Percentiles rank a stretch among this genome's conserved stretches.
Conservation (phyloP, 1,140 invertebrate genomes). For the Magallana gigas region DNA sequence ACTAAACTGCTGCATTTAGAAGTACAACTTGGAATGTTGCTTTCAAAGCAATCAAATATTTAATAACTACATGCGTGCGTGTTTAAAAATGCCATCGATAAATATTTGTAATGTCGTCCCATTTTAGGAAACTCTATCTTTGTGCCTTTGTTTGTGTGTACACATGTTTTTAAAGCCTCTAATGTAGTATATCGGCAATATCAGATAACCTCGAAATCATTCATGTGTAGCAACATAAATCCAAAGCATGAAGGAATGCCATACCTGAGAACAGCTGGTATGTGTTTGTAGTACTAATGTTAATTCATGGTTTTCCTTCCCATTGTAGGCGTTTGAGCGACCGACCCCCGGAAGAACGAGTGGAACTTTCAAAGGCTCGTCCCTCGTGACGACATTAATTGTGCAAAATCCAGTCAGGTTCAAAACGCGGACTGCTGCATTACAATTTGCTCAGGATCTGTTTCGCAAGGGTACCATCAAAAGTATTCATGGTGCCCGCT, state of each 20-base stretch:
- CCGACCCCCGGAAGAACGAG: constrained; percentile 48
- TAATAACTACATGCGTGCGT: not conserved
- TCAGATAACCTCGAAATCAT: constrained; percentile 23
- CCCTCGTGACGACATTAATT: constrained; percentile 68
- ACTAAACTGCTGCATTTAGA: no score
- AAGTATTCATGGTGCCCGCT: constrained; percentile 67
- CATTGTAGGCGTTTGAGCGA: constrained; percentile 23
- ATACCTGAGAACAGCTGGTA: constrained; percentile 7
- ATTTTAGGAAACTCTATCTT: not conserved
- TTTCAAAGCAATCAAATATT: no score
- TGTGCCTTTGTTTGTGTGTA: not conserved
- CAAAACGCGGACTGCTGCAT: constrained; percentile 65
- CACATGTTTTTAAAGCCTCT: constrained; percentile 15
- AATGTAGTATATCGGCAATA: not conserved
- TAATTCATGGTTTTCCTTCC: constrained; percentile 7
- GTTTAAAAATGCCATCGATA: not conserved
- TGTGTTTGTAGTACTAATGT: constrained; percentile 20
- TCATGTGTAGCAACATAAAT: constrained; percentile 33
- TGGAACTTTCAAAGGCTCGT: constrained; percentile 71
- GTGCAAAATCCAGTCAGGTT: constrained; percentile 67
- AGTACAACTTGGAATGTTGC: no score
- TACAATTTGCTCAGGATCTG: constrained; percentile 69
- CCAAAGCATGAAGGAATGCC: constrained; percentile 19
- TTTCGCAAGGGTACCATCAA: constrained; percentile 70
- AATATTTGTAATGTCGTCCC: not conserved